Conservation (phyloP, 2,113 vertebrate species). For the Sciurus niger region DNA sequence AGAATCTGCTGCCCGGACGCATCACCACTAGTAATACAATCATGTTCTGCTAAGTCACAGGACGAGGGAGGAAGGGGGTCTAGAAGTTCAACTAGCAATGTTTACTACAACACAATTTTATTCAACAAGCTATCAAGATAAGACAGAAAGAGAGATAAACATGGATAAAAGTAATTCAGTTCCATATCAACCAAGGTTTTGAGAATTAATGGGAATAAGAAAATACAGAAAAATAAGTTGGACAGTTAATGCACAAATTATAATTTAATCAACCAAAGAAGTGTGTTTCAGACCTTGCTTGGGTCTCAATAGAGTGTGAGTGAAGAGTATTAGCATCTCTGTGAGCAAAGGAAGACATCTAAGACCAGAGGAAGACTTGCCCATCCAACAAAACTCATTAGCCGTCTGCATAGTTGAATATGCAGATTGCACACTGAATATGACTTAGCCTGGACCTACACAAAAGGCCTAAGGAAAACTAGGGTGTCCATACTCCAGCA, state of each 20-base stretch:
- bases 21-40: background rate
- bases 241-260: background rate
- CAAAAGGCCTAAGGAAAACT: fast-evolving
- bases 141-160: background rate
- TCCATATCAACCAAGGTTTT: background rate
- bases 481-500: fast-evolving
- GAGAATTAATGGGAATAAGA: background rate
- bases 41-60: background rate
- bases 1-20: fast-evolving
- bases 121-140: background rate
- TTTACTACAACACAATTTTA: background rate
- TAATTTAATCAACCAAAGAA: background rate
- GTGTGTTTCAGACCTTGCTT: background rate
- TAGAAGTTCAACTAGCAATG: background rate
- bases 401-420: background rate
- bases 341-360: background rate
- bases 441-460: background rate
- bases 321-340: background rate
- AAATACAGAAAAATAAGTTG: background rate
- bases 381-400: background rate
- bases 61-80: background rate
- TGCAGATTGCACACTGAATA: background rate
- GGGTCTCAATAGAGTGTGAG: background rate
- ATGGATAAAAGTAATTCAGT: background rate
- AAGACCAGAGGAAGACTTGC: background rate